Base-by-base conservation (phyloP, 1,140 invertebrate species). In the Drepana arcuata region DNA sequence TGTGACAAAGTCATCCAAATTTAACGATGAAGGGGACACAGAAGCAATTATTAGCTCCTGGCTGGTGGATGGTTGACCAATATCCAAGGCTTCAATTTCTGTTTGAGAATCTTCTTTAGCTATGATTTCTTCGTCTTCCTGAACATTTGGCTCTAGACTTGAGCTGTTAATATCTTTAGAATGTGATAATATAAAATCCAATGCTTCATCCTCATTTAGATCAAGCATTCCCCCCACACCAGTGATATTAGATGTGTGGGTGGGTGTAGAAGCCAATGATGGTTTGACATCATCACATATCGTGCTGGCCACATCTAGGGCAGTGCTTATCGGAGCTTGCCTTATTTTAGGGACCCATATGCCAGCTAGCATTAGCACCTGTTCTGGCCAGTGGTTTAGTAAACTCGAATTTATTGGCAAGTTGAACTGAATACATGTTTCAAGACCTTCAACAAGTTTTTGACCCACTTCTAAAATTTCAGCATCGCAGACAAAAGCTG, bases 351-450 rank as follows among this genome's bases (percentile, higher is more conserved):
- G 91, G 7, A 90, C 88, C 91, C 92, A 95, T 16, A 96, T 84
- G 9, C 95, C 95, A 11, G 95, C 91, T 38, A 97, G 81, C 50
- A 93, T 84, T 2, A 98, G 70, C 1, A 95, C 92, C n/a, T 90
- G 89, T 44, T 89, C 89, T 0, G 91, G 91, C 96, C 96, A 99
- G 23, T 88, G 88, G 79, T 99, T 98, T 0, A 98, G 77, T 4
- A 96, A 68, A 62, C 92, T 95, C 0, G 93, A 94, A 85, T 97
- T 97, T 42, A 88, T 92, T 1, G 93, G 92, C 35, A 98, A 74
- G 39, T 92, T 86, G 66, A 98, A 97, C 14, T 86, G 77, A n/a
- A 90, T 83, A 63, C 91, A 88, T 14, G 86, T 83, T 59, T 94
- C 91, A n/a, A 96, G 67, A 21, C 90, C 93, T 62, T 93, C 89